Percentiles rank a stretch among this genome's conserved stretches.
phyloP scores from a whole-genome alignment of 1,140 invertebrate genomes.

The Medauroidea extradentata region DNA sequence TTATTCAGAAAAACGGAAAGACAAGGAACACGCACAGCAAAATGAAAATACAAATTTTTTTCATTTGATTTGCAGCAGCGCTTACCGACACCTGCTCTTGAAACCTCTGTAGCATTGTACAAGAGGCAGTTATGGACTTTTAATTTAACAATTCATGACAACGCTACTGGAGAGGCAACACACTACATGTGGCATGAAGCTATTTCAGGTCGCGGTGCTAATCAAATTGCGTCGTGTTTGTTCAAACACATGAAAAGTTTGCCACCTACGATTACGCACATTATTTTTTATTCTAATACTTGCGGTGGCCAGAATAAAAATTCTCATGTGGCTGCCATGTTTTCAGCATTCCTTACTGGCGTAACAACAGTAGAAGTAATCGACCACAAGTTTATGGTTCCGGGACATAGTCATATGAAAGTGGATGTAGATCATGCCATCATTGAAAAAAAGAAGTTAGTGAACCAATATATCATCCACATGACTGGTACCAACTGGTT shows the following conservation, averaged over 20 bases:
- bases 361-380: background rate
- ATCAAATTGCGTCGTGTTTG: conserved; percentile 33
- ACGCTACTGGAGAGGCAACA: conserved; percentile 16
- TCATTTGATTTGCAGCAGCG: conserved; percentile 18
- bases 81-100: conserved; percentile 31
- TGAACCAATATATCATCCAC: background rate
- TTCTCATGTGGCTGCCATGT: conserved; percentile 2
- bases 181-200: conserved; percentile 40
- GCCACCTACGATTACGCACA: conserved; percentile 17
- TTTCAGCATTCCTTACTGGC: background rate
- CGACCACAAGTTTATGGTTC: conserved; percentile 20
- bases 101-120: conserved; percentile 34
- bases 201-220: conserved; percentile 28
- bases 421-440: conserved; percentile 21
- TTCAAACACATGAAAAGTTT: conserved; percentile 23
- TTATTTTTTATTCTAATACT: conserved; percentile 30
- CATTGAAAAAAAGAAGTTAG: conserved; percentile 21
- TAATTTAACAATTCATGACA: conserved; percentile 39
- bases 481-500: conserved; percentile 4
- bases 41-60: background rate
- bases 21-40: background rate
- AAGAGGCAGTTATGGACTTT: conserved; percentile 38
- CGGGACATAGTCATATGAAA: conserved; percentile 24
- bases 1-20: background rate
- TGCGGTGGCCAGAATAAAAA: conserved; percentile 2